A percentile compares a stretch with the other conserved stretches of the same genome.
Evolutionary conservation across 2,113 vertebrate species (phyloP).

Genomic region (Clarias gariepinus): DNA sequence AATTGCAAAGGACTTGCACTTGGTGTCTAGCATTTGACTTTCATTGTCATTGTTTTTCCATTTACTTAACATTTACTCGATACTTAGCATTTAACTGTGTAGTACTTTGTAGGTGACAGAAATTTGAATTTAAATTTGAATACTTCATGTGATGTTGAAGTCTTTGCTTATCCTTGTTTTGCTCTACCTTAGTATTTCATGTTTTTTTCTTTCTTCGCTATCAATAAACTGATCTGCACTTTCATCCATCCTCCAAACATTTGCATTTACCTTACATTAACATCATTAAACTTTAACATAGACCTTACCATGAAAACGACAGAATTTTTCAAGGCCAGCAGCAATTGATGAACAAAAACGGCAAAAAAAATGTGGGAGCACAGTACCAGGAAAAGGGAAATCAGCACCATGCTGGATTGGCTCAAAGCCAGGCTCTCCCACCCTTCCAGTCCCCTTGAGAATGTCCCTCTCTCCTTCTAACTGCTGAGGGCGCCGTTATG

Average conservation of each 20-base stretch:
- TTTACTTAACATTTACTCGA: too few species aligned
- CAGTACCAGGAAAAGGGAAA: too few species aligned
- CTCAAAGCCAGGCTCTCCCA: background rate
- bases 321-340: background rate
- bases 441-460: background rate
- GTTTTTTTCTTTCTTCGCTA: background rate
- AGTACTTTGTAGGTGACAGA: too few species aligned
- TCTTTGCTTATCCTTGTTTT: background rate
- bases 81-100: too few species aligned
- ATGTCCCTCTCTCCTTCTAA: background rate
- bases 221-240: background rate
- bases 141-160: background rate
- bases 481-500: too few species aligned
- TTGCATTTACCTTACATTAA: background rate
- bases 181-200: background rate
- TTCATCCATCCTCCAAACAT: background rate
- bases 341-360: background rate
- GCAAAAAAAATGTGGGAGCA: background rate
- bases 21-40: background rate
- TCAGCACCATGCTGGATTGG: background rate
- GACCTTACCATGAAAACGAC: too few species aligned
- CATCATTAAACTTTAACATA: background rate
- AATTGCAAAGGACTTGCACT: background rate
- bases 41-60: background rate
- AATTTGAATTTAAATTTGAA: too few species aligned